Conservation (phyloP, 2,888 invertebrate species). For the Macaria liturata region DNA sequence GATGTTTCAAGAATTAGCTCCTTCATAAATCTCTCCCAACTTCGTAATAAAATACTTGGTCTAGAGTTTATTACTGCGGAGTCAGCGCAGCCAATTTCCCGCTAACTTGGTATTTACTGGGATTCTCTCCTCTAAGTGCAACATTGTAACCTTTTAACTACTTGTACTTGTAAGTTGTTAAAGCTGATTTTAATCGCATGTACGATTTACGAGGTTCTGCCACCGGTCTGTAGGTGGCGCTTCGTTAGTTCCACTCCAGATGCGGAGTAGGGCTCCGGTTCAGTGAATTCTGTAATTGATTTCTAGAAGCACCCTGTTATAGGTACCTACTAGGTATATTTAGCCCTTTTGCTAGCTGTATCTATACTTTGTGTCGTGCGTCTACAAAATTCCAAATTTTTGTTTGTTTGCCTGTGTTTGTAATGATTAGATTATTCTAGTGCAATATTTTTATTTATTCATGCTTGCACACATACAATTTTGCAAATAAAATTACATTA, state of each 20-base stretch:
- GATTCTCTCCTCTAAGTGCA: not conserved
- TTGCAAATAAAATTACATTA: too few species aligned
- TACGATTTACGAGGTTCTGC: constrained; percentile 6
- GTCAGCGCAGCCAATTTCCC: not conserved
- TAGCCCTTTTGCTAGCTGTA: too few species aligned
- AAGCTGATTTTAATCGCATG: constrained; percentile 7
- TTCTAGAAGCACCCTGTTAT: not conserved
- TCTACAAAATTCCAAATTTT: too few species aligned
- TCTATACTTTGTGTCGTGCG: too few species aligned
- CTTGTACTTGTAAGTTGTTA: not conserved
- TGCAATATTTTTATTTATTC: too few species aligned
- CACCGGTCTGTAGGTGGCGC: constrained; percentile 4
- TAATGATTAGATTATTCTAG: too few species aligned
- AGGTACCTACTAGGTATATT: too few species aligned
- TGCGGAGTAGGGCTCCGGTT: constrained; percentile 7
- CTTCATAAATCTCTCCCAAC: too few species aligned
- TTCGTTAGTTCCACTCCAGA: constrained; percentile 20
- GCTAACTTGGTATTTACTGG: not conserved
- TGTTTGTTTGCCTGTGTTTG: too few species aligned
- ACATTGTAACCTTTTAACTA: constrained; percentile 1
- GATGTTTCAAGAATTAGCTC: too few species aligned
- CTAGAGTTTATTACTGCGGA: not conserved
- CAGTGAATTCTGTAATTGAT: constrained; percentile 29
- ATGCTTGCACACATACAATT: too few species aligned
- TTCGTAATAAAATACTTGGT: too few species aligned